These are phyloP conservation scores for Tragelaphus strepsiceros DNA, from an alignment of 2,113 vertebrate species.

Conservation along the genomic window DNA sequence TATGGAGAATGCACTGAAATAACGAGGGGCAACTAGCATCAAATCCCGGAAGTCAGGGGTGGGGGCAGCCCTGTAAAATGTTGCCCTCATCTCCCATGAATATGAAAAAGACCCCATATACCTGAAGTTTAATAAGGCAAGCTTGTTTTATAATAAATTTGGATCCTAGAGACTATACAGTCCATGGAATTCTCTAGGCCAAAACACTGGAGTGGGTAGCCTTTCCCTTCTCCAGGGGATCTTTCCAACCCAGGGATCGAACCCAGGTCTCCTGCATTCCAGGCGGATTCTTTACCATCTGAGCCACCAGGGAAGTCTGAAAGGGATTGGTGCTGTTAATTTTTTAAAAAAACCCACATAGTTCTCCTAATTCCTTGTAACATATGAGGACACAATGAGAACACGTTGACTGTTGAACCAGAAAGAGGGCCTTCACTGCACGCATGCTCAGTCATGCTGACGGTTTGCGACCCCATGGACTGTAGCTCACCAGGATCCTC, in stretches of 20 bases:
- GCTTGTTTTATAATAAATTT: neutral
- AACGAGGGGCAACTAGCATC: neutral
- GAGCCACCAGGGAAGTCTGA: neutral
- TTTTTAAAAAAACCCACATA: neutral
- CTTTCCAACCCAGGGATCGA: neutral
- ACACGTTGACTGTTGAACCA: neutral
- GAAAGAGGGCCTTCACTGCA: neutral
- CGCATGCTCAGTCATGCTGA: neutral
- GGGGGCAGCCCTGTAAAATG: neutral
- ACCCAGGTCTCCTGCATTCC: neutral
- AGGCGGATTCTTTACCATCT: neutral
- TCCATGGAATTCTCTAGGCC: neutral
- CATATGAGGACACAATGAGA: neutral
- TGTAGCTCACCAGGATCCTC: neutral
- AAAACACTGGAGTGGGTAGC: neutral
- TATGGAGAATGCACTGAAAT: neutral
- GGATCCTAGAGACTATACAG: neutral
- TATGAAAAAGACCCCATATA: neutral
- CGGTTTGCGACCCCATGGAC: neutral
- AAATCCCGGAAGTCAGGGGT: neutral
- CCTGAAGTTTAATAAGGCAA: neutral
- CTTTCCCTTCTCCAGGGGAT: neutral
- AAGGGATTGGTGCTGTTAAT: neutral
- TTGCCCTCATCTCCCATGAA: neutral
- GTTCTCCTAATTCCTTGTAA: neutral